Evolutionary conservation across 2,888 invertebrate genomes (phyloP).

Genomic region (Zonitis immaculata): DNA sequence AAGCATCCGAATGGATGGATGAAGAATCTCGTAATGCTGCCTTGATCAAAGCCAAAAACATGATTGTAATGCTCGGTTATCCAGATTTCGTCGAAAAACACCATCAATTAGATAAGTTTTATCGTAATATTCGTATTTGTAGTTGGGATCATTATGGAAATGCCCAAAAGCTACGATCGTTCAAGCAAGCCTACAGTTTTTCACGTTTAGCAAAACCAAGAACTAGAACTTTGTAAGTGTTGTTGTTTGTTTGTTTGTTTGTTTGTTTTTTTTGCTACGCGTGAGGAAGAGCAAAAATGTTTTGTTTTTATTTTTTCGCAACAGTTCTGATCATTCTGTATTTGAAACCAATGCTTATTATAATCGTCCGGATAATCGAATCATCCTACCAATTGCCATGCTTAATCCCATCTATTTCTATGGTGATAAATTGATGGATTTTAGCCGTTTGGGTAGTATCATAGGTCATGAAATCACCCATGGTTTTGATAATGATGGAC

Average conservation of each 20-base stretch:
- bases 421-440: conserved; percentile 49
- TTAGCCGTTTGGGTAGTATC: conserved; percentile 54
- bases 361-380: conserved; percentile 52
- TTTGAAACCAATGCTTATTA: conserved; percentile 63
- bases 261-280: neutral
- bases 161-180: conserved; percentile 38
- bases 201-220: conserved; percentile 32
- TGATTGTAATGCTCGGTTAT: conserved; percentile 43
- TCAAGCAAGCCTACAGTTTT: conserved; percentile 37
- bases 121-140: conserved; percentile 41
- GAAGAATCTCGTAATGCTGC: conserved; percentile 48
- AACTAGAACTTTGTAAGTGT: conserved; percentile 25
- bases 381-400: conserved; percentile 41
- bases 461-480: conserved; percentile 57
- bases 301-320: conserved; percentile 4
- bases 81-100: conserved; percentile 36
- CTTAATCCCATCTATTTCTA: conserved; percentile 40
- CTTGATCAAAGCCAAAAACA: conserved; percentile 49
- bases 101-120: conserved; percentile 38
- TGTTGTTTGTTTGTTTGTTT: neutral
- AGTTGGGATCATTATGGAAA: conserved; percentile 46
- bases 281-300: neutral
- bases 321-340: conserved; percentile 47
- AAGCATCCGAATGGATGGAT: conserved; percentile 54
- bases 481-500: conserved; percentile 45